Conservation (phyloP, 92 coral and sea anemone species). For the Parazoanthus atlanticus region DNA sequence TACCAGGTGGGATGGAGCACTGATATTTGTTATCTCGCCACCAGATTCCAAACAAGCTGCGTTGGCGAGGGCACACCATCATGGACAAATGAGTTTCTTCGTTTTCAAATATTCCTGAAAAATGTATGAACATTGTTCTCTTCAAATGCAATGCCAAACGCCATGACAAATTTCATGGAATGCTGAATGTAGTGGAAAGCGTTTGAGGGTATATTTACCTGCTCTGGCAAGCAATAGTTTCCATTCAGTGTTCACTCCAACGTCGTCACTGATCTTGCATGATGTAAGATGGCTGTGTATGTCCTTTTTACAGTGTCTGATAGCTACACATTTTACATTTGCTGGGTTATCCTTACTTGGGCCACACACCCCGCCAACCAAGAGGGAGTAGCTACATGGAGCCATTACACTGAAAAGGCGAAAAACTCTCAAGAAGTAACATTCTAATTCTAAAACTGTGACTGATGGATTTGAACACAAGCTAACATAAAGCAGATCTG, state of each 20-base stretch:
- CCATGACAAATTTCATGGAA: no score
- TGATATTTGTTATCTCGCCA: no score
- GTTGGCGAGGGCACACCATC: slow-evolving; percentile 43
- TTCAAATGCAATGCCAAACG: no score
- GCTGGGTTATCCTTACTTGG: slow-evolving; percentile 13
- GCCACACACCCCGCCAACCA: slow-evolving; percentile 37
- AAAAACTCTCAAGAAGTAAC: background rate
- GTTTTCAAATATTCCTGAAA: slow-evolving; percentile 22
- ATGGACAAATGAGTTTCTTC: slow-evolving; percentile 25
- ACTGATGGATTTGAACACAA: background rate
- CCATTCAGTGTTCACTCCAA: slow-evolving; percentile 30
- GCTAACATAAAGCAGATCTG: slow-evolving; percentile 1
- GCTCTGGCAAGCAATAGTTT: slow-evolving; percentile 49
- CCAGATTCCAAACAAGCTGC: no score
- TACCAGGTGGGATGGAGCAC: no score
- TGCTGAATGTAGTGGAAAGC: no score
- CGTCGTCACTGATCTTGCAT: slow-evolving; percentile 34
- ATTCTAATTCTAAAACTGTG: background rate
- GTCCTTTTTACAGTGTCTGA: slow-evolving; percentile 20
- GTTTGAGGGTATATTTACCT: slow-evolving; percentile 16
- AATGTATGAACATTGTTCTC: no score
- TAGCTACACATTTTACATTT: background rate
- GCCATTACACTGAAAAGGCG: slow-evolving; percentile 7
- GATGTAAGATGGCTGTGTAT: slow-evolving; percentile 10
- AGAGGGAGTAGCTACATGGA: slow-evolving; percentile 7